These are phyloP conservation scores for Sminthurides bifidus DNA, from an alignment of 1,140 invertebrate species.

Conservation along the genomic window DNA sequence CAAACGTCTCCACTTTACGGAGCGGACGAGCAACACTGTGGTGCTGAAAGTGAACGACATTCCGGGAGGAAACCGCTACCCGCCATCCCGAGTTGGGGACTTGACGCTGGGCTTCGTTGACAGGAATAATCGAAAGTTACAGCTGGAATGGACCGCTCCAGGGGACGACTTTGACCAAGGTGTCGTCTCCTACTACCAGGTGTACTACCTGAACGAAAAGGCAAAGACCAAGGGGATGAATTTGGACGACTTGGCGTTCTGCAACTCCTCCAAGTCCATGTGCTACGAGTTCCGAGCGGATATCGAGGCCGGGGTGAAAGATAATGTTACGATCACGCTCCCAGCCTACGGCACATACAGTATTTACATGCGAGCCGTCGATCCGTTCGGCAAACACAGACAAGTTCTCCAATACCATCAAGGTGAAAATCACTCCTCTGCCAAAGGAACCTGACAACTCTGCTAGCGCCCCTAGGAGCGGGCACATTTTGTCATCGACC, in stretches of 20 bases:
- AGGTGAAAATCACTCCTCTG: slow-evolving; percentile 17
- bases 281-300: slow-evolving; percentile 28
- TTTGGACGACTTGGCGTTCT: neutral
- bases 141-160: slow-evolving; percentile 44
- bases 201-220: slow-evolving; percentile 16
- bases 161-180: slow-evolving; percentile 37
- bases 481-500: slow-evolving; percentile 23
- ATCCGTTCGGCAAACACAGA: slow-evolving; percentile 25
- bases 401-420: slow-evolving; percentile 28
- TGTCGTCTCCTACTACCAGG: slow-evolving; percentile 21
- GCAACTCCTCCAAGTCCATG: no score
- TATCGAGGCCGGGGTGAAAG: slow-evolving; percentile 28
- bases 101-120: slow-evolving; percentile 36
- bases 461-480: neutral
- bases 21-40: slow-evolving; percentile 35
- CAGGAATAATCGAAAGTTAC: slow-evolving; percentile 34
- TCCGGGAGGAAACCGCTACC: slow-evolving; percentile 29
- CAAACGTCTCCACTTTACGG: slow-evolving; percentile 22
- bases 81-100: slow-evolving; percentile 37
- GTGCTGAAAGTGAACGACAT: slow-evolving; percentile 37
- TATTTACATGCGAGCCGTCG: slow-evolving; percentile 19
- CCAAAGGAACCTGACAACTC: slow-evolving; percentile 22
- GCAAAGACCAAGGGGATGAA: no score
- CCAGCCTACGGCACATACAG: slow-evolving; percentile 26
- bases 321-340: slow-evolving; percentile 25